phyloP scores from a whole-genome alignment of 2,113 vertebrate genomes.

The Ochotona curzoniae region DNA sequence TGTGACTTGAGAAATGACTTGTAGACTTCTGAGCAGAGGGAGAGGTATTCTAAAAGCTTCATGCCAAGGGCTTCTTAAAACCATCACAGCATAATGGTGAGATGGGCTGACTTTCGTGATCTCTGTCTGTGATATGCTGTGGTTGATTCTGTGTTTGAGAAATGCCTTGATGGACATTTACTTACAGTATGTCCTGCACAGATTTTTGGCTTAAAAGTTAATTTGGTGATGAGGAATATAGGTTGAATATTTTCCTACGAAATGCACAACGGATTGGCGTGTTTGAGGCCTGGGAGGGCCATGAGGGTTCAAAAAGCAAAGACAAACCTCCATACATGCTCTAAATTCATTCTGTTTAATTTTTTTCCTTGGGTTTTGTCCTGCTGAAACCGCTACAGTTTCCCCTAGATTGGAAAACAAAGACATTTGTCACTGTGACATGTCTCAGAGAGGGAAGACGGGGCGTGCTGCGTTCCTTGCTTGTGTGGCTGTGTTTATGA shows the following conservation, averaged over 20 bases:
- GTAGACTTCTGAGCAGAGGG: background rate
- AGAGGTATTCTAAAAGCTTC: background rate
- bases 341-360: background rate
- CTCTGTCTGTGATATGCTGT: background rate
- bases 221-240: background rate
- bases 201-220: background rate
- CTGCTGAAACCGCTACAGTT: background rate
- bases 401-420: background rate
- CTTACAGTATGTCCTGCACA: background rate
- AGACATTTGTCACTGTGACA: background rate
- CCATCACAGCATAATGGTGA: too few species aligned
- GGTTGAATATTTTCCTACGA: slow-evolving; percentile 10
- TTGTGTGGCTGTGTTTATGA: background rate
- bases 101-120: slow-evolving; percentile 4
- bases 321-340: background rate
- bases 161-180: slow-evolving; percentile 9
- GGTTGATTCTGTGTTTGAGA: background rate
- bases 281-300: background rate
- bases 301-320: background rate
- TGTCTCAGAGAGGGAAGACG: background rate
- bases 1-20: background rate
- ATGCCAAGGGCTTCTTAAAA: background rate
- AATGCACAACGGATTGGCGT: background rate
- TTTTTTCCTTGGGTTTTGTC: slow-evolving; percentile 3
- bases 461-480: background rate